These are phyloP conservation scores for Takifugu flavidus DNA, from an alignment of 2,113 vertebrate genomes.

Conservation along the genomic window DNA sequence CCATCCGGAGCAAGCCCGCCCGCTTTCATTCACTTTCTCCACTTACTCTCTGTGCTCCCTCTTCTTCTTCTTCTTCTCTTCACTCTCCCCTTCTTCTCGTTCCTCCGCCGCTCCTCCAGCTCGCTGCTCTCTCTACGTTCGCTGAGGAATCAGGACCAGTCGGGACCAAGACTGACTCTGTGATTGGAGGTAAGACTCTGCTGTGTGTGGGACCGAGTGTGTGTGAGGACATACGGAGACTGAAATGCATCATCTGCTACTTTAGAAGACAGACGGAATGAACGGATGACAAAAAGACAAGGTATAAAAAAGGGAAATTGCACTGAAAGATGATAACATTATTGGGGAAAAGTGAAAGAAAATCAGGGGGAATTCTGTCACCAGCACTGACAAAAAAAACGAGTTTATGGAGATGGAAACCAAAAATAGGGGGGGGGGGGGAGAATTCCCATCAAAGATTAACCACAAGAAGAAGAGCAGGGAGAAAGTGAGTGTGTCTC, in stretches of 20 bases:
- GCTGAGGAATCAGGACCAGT: conserved; percentile 50
- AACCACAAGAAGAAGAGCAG: neutral
- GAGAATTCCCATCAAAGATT: neutral
- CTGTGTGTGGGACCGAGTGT: conserved; percentile 32
- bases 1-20: conserved; percentile 48
- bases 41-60: conserved; percentile 36
- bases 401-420: neutral
- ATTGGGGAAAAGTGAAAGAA: neutral
- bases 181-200: conserved; percentile 51
- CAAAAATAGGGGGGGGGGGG: neutral
- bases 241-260: neutral
- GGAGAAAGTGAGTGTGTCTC: neutral
- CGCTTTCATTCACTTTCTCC: conserved; percentile 53
- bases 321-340: neutral
- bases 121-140: conserved; percentile 34
- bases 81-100: conserved; percentile 23
- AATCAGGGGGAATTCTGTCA: neutral
- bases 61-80: conserved; percentile 31
- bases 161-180: conserved; percentile 50
- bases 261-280: neutral
- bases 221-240: conserved; percentile 3
- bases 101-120: conserved; percentile 42
- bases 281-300: neutral
- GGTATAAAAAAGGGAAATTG: neutral
- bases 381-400: neutral